Conservation (phyloP, 2,888 invertebrate species). For the Ichneumoninae sp. region DNA sequence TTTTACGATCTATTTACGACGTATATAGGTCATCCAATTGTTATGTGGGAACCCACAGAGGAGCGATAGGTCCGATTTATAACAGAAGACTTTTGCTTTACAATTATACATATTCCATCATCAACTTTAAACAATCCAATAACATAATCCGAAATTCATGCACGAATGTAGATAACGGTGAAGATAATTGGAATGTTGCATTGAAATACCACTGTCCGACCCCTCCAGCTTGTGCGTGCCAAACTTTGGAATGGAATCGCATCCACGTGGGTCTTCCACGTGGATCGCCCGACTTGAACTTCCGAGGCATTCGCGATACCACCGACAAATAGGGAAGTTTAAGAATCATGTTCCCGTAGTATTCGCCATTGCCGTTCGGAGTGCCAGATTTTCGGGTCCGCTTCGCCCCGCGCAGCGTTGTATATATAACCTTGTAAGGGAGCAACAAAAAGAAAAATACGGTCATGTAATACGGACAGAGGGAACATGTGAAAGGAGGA, state of each 20-base stretch:
- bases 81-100: too few species aligned
- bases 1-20: too few species aligned
- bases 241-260: constrained; percentile 20
- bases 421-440: too few species aligned
- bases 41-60: too few species aligned
- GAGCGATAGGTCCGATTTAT: too few species aligned
- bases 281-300: constrained; percentile 56
- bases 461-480: neutral
- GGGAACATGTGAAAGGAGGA: neutral
- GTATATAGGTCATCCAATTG: too few species aligned
- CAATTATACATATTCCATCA: too few species aligned
- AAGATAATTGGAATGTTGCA: too few species aligned
- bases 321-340: constrained; percentile 5
- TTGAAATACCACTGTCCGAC: too few species aligned
- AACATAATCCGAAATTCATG: too few species aligned
- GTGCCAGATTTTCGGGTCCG: neutral
- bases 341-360: neutral
- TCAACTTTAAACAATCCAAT: too few species aligned
- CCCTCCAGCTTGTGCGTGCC: constrained; percentile 22
- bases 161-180: too few species aligned
- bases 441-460: neutral
- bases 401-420: neutral
- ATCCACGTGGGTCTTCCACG: constrained; percentile 74
- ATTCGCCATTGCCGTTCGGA: neutral
- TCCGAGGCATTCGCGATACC: neutral